Base-by-base conservation (phyloP, 1,140 invertebrate genomes). In the Asobara japonica region DNA sequence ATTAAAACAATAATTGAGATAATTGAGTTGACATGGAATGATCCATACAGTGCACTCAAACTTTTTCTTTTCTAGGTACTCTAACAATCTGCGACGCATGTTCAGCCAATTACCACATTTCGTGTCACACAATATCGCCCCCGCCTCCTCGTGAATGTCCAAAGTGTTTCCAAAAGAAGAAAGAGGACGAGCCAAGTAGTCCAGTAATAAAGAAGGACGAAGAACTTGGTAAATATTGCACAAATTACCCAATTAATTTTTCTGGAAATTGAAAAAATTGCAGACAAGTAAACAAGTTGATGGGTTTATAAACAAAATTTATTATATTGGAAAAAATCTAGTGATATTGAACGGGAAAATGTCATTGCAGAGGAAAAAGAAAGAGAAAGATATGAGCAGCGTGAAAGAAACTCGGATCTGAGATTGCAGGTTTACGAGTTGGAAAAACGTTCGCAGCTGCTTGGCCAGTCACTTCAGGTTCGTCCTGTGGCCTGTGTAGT, bases 391-490 rank as follows among this genome's bases (percentile, higher is more conserved):
- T 87, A 87, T 84, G 86, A 87, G 79, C 86, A 86, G 80, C 85
- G 83, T 81, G 85, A 87, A 80, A 84, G 84, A 86, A 87, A 87
- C 82, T 82, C 85, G 79, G 85, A 87, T 82, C 84, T 87, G 80
- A 87, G 84, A 86, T 84, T 87, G 82, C 84, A 87, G 82, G 84
- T 87, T 83, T 87, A 85, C 81, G 84, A 87, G 80, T 85, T 87
- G 86, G 86, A 87, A 86, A 87, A 86, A 81, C 86, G 86, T 79
- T 87, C 86, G 74, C 86, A 87, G 83, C 83, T 87, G 82, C 85
- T 86, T 79, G 83, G 83, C 84, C 85, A 87, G 77, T 86, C 84
- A 79, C 78, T 87, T 76, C 85, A 87, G 86, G 86, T 87, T 87
- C 84, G 86, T 87, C 82, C 82, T 83, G 84, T 83, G 84, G 82